These are phyloP conservation scores for Zosterops hypoxanthus DNA, from an alignment of 2,113 vertebrate genomes.

Conservation along the genomic window DNA sequence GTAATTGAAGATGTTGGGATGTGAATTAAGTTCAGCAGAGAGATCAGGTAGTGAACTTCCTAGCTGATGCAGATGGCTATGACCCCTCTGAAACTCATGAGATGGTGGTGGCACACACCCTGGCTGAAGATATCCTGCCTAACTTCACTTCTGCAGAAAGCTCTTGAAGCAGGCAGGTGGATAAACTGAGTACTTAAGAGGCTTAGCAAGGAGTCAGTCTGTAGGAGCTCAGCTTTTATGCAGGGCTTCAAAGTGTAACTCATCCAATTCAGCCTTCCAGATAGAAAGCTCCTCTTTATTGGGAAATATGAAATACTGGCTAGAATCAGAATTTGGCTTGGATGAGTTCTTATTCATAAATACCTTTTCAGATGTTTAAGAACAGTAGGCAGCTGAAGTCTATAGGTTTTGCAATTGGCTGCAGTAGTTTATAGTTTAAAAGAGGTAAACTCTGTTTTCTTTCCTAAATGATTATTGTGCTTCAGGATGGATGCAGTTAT, in stretches of 20 bases:
- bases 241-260: not conserved
- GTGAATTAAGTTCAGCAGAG: not conserved
- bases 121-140: not conserved
- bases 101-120: not conserved
- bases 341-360: not conserved
- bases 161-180: not conserved
- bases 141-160: not conserved
- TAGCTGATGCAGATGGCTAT: not conserved
- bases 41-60: not conserved
- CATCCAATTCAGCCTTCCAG: constrained; percentile 22
- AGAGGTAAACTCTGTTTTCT: not conserved
- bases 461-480: not conserved
- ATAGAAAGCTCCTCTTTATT: not conserved
- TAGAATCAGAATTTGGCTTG: not conserved
- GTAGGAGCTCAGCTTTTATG: constrained; percentile 22
- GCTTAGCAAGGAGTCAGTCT: constrained; percentile 46
- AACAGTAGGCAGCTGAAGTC: not conserved
- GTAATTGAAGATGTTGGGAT: not conserved
- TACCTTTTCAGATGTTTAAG: not conserved
- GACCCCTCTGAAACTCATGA: not conserved
- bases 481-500: not conserved
- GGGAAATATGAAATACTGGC: not conserved
- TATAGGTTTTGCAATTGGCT: not conserved
- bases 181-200: constrained; percentile 46
- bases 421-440: not conserved